Evolutionary conservation across 2,797 vertebrate genomes (phyloP), one percentile per base, ranked within the genome.

Genomic region (Sardinella longiceps): DNA sequence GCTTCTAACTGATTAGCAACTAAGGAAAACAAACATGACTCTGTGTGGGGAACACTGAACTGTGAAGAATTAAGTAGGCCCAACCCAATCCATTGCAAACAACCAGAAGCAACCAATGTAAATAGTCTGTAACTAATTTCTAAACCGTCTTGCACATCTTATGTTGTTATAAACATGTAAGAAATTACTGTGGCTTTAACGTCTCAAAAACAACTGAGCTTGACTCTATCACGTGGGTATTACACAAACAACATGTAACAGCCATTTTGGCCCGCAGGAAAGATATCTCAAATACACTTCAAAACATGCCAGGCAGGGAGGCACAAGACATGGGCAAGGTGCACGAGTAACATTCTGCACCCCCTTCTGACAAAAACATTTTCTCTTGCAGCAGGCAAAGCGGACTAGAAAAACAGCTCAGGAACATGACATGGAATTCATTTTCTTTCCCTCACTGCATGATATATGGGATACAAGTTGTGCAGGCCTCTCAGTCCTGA

Each of bases 361-460:
- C 51, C 70, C 33, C 70, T 39, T 77, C 39, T 77, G 15, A 37
- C 70, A 74, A 37, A 74, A 43, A 77, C 37, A 77, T 77, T 39
- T 43, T 77, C 33, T 77, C 9, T 77, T 37, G 30, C 14, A 23
- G 70, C 15, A 20, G 70, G 70, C 5, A 1, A 77, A 23, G 15
- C 23, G 70, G 70, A 43, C 63, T 39, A 39, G 6, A 43, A 77
- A 20, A 77, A 74, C 15, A 39, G 66, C 6, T 14, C 33, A 7
- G 23, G 53, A 39, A 77, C 37, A 39, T 9, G 33, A 39, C 37
- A 20, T 43, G 37, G 37, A 18, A 43, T 77, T 43, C 15, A 77
- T 77, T 23, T 33, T 33, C 28, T 15, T 25, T 3, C 25, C 25
- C 0, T 28, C 15, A 48, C n/a, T 12, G 25, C 9, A 2, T 66